Percentiles rank a stretch among this genome's conserved stretches.
phyloP scores from a whole-genome alignment of 2,888 invertebrate genomes.

The Anarsia innoxiella region DNA sequence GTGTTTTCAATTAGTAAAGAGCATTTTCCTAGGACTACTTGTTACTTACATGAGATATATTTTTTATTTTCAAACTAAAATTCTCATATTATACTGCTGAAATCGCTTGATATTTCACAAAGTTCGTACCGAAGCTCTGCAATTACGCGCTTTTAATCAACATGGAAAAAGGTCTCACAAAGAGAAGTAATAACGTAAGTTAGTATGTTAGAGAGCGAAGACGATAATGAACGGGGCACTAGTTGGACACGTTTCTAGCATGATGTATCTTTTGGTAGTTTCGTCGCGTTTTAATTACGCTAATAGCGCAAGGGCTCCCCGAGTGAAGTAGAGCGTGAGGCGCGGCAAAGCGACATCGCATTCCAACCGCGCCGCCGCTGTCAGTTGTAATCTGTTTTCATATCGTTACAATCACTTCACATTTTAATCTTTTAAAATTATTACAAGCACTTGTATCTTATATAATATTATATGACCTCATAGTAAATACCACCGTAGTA shows the following conservation, averaged over 20 bases:
- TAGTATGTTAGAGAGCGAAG: constrained; percentile 1
- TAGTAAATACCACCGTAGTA: neutral
- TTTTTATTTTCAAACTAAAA: no score
- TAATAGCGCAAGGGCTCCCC: constrained; percentile 64
- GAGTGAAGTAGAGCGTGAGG: constrained; percentile 62
- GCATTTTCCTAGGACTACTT: no score
- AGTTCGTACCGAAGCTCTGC: no score
- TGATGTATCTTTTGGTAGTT: constrained; percentile 55
- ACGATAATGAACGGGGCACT: constrained; percentile 25
- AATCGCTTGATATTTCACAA: no score
- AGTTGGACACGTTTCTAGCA: constrained; percentile 32
- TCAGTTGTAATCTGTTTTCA: neutral
- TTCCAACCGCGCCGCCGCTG: neutral
- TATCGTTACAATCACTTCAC: neutral
- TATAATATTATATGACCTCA: neutral
- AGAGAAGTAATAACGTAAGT: constrained; percentile 9
- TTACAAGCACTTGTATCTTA: no score
- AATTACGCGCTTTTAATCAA: no score
- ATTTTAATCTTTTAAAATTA: neutral
- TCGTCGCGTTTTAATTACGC: constrained; percentile 68
- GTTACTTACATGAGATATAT: no score
- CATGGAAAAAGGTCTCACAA: neutral
- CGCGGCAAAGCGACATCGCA: constrained; percentile 43
- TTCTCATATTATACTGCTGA: no score
- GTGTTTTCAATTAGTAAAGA: no score